These are phyloP conservation scores for Fragum whitleyi DNA, from an alignment of 2,888 invertebrate species.

Conservation along the genomic window DNA sequence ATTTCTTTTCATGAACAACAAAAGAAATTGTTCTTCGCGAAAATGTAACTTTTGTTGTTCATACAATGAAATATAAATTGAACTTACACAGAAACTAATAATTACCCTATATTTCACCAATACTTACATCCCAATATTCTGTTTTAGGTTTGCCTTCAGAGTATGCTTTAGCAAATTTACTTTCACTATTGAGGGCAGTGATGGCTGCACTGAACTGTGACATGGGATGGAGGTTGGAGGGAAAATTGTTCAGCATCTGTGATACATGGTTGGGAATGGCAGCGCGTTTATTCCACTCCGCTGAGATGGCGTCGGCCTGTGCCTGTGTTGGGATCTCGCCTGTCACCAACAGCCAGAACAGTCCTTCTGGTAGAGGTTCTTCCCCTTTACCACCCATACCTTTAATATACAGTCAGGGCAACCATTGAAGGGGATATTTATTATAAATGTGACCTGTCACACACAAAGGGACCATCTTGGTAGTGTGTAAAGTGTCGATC, in stretches of 20 bases:
- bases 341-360: constrained; percentile 97
- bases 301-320: constrained; percentile 88
- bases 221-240: constrained; percentile 96
- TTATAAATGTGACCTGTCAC: too few species aligned
- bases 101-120: too few species aligned
- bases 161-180: constrained; percentile 96
- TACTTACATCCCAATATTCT: constrained; percentile 94
- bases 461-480: too few species aligned
- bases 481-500: too few species aligned
- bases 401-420: background rate
- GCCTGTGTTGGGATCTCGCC: constrained; percentile 94
- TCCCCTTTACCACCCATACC: constrained; percentile 86
- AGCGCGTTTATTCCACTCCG: constrained; percentile 95
- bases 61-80: too few species aligned
- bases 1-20: too few species aligned
- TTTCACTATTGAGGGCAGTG: constrained; percentile 96
- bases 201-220: constrained; percentile 96
- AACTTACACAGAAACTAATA: too few species aligned
- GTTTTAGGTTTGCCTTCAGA: constrained; percentile 94
- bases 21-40: too few species aligned
- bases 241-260: constrained; percentile 96
- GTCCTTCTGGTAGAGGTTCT: constrained; percentile 96
- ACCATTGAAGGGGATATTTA: too few species aligned
- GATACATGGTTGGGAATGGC: constrained; percentile 96
- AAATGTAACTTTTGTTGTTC: too few species aligned